Percentiles rank a stretch among this genome's conserved stretches.
These are phyloP conservation scores for Eupeodes latifasciatus DNA, from an alignment of 2,888 invertebrate genomes.

Conservation along the genomic window DNA sequence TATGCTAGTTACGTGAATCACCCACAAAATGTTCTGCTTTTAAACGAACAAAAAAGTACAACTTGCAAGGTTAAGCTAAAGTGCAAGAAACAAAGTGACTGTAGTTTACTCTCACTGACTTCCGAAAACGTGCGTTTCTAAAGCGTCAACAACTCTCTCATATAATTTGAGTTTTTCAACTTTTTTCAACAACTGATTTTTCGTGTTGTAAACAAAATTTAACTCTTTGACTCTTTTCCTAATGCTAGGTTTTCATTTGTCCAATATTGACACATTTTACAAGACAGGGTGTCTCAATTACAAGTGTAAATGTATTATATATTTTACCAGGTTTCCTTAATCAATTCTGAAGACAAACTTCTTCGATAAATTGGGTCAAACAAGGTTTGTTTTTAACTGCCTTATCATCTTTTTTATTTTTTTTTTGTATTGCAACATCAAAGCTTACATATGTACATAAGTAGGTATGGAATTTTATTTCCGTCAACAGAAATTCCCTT, in stretches of 20 bases:
- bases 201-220: no score
- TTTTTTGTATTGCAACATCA: background rate
- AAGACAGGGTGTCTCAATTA: no score
- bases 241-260: background rate
- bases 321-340: background rate
- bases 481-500: slow-evolving; percentile 22
- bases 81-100: background rate
- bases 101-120: background rate
- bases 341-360: background rate
- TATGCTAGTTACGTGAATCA: background rate
- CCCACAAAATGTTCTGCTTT: background rate
- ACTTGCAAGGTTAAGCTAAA: background rate
- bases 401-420: background rate
- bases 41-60: background rate
- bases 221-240: no score
- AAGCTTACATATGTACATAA: background rate
- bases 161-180: background rate
- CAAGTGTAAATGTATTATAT: no score
- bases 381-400: background rate
- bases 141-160: background rate
- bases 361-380: background rate
- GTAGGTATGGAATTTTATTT: background rate
- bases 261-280: no score
- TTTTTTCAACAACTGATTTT: no score
- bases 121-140: background rate